A percentile compares a stretch with the other conserved stretches of the same genome.
phyloP scores from a whole-genome alignment of 2,113 vertebrate genomes.

The Strigops habroptila region DNA sequence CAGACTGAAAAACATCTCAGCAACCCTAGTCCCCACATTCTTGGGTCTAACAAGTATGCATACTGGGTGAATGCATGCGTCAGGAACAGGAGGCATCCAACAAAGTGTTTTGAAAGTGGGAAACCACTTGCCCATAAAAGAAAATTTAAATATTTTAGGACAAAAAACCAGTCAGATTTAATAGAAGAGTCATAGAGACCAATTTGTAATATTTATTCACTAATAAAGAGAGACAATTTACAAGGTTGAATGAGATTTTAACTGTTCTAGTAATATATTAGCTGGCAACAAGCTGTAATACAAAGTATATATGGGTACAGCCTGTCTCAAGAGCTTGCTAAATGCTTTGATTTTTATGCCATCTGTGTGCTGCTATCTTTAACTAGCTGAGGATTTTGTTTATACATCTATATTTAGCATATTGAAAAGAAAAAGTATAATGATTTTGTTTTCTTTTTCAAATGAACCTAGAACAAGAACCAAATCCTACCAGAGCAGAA shows the following conservation, averaged over 20 bases:
- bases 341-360: constrained; percentile 33
- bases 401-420: constrained; percentile 43
- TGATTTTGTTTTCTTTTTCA: neutral
- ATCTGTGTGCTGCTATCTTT: constrained; percentile 65
- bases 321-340: constrained; percentile 6
- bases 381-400: constrained; percentile 39
- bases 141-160: neutral
- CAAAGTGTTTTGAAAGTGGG: neutral
- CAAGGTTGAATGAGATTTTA: constrained; percentile 12
- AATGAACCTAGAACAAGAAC: neutral
- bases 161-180: neutral
- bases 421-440: neutral
- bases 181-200: neutral
- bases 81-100: neutral
- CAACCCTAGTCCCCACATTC: neutral
- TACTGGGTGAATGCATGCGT: neutral
- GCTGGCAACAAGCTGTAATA: neutral
- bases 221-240: neutral
- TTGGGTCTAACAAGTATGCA: neutral
- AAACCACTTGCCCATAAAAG: neutral
- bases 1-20: neutral
- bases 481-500: neutral
- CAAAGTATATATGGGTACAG: constrained; percentile 25
- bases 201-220: neutral
- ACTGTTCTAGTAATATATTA: constrained; percentile 1